Conservation (phyloP, 2,888 invertebrate genomes). For the Atethmia centrago region DNA sequence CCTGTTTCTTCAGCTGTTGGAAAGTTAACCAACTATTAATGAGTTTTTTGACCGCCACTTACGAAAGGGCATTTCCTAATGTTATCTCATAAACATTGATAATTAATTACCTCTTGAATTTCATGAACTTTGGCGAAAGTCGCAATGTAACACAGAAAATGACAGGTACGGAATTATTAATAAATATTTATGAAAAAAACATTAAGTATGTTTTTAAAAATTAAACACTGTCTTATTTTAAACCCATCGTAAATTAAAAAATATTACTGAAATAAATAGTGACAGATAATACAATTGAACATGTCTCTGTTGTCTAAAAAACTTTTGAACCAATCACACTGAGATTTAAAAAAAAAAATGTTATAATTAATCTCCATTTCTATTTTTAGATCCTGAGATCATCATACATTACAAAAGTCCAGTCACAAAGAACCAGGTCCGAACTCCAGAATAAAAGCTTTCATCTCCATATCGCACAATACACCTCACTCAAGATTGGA, state of each 20-base stretch:
- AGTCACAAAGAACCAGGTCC: background rate
- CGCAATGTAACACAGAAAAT: background rate
- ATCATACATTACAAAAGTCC: background rate
- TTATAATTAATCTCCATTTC: background rate
- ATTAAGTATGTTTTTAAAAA: background rate
- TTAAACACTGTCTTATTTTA: constrained; percentile 2
- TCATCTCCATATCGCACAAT: constrained; percentile 57
- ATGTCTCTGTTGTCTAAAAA: background rate
- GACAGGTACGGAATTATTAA: constrained; percentile 15
- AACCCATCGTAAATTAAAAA: background rate
- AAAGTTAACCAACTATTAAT: constrained; percentile 69
- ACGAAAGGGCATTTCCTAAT: constrained; percentile 50
- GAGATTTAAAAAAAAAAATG: too few species aligned
- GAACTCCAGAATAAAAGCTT: constrained; percentile 46
- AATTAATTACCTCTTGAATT: constrained; percentile 49
- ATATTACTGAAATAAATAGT: background rate
- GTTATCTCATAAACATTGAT: constrained; percentile 54
- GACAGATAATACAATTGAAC: background rate
- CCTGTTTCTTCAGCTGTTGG: constrained; percentile 75
- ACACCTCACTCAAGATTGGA: constrained; percentile 60
- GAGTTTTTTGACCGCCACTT: constrained; percentile 60
- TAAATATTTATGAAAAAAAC: constrained; percentile 29
- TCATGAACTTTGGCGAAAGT: constrained; percentile 42
- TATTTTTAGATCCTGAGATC: background rate
- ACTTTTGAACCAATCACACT: background rate